Percentiles rank a stretch among this genome's conserved stretches.
These are phyloP conservation scores for Bembecia ichneumoniformis DNA, from an alignment of 2,888 invertebrate genomes.

Conservation along the genomic window DNA sequence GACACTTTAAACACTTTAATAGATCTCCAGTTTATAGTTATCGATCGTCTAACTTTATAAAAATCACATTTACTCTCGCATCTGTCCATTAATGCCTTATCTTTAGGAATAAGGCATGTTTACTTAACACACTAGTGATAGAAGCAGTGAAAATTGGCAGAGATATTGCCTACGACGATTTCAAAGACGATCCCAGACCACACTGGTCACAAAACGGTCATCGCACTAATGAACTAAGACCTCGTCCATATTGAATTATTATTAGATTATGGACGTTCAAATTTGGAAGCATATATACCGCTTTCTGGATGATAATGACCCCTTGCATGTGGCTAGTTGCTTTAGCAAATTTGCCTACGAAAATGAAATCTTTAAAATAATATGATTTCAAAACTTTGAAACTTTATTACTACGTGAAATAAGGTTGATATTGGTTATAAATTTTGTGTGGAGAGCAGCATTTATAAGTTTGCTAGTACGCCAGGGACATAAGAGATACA, in stretches of 20 bases:
- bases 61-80: no score
- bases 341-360: conserved; percentile 36
- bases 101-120: no score
- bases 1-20: no score
- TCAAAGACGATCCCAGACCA: no score
- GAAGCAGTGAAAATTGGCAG: no score
- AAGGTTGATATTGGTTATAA: conserved; percentile 19
- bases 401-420: conserved; percentile 8
- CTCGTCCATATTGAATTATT: conserved; percentile 23
- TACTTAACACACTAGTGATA: no score
- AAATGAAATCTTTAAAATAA: conserved; percentile 5
- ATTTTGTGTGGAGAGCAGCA: not conserved
- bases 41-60: no score
- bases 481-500: conserved; percentile 44
- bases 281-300: conserved; percentile 42
- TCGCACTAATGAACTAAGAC: no score
- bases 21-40: no score
- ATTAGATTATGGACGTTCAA: conserved; percentile 37
- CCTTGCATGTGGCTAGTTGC: conserved; percentile 42
- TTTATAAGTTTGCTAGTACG: conserved; percentile 18
- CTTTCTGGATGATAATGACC: conserved; percentile 56
- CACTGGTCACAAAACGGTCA: no score
- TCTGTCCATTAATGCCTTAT: no score
- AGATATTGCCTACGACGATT: no score
- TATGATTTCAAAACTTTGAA: not conserved